These are phyloP conservation scores for Girardinus metallicus DNA, from an alignment of 2,797 vertebrate species.

Conservation along the genomic window DNA sequence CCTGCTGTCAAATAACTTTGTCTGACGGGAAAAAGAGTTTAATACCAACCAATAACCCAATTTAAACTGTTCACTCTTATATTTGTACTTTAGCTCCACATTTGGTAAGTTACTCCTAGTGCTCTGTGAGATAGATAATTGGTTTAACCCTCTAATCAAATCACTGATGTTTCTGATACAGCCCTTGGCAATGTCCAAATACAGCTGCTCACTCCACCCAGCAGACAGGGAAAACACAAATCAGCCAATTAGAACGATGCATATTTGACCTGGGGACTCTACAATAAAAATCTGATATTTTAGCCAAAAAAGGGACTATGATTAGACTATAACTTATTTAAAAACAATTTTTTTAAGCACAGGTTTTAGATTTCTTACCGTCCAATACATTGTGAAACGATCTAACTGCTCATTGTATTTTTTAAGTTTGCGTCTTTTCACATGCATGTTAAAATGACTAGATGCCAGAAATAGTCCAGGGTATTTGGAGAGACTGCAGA, in stretches of 20 bases:
- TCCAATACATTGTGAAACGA: slow-evolving; percentile 13
- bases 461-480: slow-evolving; percentile 65
- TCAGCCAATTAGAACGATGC: slow-evolving; percentile 31
- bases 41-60: neutral
- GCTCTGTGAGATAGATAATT: slow-evolving; percentile 8
- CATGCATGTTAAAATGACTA: slow-evolving; percentile 58
- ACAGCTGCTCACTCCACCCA: slow-evolving; percentile 50
- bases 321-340: slow-evolving; percentile 39
- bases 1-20: neutral
- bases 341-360: slow-evolving; percentile 32
- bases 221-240: slow-evolving; percentile 34
- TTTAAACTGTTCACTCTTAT: neutral
- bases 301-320: slow-evolving; percentile 10
- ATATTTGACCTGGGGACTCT: slow-evolving; percentile 15
- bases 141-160: slow-evolving; percentile 33
- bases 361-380: slow-evolving; percentile 36
- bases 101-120: slow-evolving; percentile 5
- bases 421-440: slow-evolving; percentile 26
- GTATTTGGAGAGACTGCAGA: slow-evolving; percentile 57
- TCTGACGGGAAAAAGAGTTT: neutral
- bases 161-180: slow-evolving; percentile 35
- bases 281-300: slow-evolving; percentile 36
- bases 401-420: slow-evolving; percentile 9
- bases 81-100: neutral
- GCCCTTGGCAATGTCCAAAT: slow-evolving; percentile 41